Base-by-base conservation (phyloP, 2,797 vertebrate genomes). In the Botia kubotai region DNA sequence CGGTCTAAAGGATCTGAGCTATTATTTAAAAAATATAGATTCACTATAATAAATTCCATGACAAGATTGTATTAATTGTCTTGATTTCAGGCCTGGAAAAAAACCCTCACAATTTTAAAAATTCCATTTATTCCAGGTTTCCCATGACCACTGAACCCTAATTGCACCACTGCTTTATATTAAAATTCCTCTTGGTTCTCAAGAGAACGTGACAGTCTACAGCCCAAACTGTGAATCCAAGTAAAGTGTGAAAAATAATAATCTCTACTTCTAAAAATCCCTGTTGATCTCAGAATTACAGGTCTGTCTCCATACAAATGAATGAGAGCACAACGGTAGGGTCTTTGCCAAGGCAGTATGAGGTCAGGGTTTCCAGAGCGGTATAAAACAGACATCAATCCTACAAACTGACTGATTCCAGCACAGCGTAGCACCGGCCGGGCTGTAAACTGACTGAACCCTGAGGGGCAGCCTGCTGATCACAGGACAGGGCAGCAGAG, bases 361-460 rank as follows among this genome's bases (percentile, higher is more conserved):
- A 89, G 90, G 87, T 89, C 82, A 85, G 65, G 85, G 82, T 87
- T 87, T 90, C 86, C 83, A 87, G 73, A 76, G 50, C 48, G 48
- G 70, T 82, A 57, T 83, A 85, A 86, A 83, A 77, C 82, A 88
- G 83, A 87, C 84, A 87, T 83, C 26, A 83, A 77, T 84, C 87
- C 80, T 86, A 77, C 75, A 81, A 84, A 62, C 77, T 84, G 87
- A 84, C 79, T 77, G 62, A 72, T 84, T 55, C 84, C 83, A 83
- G 77, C 86, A 82, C 70, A 86, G 87, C 83, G 33, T 83, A 84
- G 84, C 84, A 80, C 86, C 36, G 58, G 48, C n/a, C 26, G 80
- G 78, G 87, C 80, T 83, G 71, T 80, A 82, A 85, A 70, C 77
- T 82, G 87, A 82, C 78, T 77, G 63, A 73, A 83, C 53, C 84